phyloP scores from a whole-genome alignment of 2,888 invertebrate genomes.

The Latrodectus elegans region DNA sequence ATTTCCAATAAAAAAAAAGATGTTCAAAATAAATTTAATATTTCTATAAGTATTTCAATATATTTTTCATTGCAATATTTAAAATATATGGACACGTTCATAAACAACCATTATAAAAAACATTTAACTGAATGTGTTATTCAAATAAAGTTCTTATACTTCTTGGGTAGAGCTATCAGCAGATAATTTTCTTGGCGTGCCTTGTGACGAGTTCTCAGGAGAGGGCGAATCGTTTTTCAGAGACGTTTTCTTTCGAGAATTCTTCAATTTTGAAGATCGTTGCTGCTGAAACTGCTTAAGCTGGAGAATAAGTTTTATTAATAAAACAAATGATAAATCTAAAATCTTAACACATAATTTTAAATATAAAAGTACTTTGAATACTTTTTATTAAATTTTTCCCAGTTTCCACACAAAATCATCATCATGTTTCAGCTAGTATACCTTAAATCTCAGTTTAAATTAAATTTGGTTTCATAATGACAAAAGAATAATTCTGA shows the following conservation, averaged over 20 bases:
- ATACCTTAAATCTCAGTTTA: no score
- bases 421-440: no score
- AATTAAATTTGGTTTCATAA: no score
- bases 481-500: no score
- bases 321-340: not conserved
- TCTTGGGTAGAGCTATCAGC: slow-evolving; percentile 15
- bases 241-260: slow-evolving; percentile 32
- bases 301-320: slow-evolving; percentile 22
- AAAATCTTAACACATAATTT: no score
- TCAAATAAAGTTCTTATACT: slow-evolving; percentile 15
- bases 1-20: no score
- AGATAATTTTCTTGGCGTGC: slow-evolving; percentile 28
- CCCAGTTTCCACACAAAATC: no score
- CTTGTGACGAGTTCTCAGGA: slow-evolving; percentile 5
- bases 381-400: no score
- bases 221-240: slow-evolving; percentile 9
- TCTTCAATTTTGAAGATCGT: slow-evolving; percentile 39
- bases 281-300: slow-evolving; percentile 66
- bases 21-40: not conserved
- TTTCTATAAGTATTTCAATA: not conserved
- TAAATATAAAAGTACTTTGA: no score
- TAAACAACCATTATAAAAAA: not conserved
- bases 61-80: not conserved
- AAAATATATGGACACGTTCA: not conserved
- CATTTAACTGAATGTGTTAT: not conserved